These are phyloP conservation scores for Himalopsyche kuldschensis DNA, from an alignment of 2,888 invertebrate genomes.

Conservation along the genomic window DNA sequence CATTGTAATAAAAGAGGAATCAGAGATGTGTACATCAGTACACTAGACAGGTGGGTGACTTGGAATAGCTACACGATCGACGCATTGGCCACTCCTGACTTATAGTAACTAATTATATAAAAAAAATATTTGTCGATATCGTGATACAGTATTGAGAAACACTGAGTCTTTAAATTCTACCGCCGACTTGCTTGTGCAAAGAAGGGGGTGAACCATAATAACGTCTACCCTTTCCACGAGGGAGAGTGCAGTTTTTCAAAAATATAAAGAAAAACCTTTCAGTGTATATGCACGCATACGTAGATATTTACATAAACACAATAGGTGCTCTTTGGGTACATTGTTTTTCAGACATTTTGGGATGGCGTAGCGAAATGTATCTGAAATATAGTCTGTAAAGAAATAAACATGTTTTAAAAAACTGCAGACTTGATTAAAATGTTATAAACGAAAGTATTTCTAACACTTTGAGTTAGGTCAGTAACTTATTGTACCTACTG, in stretches of 20 bases:
- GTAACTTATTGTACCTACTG: too few species aligned
- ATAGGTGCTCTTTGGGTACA: constrained; percentile 1
- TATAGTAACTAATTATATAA: too few species aligned
- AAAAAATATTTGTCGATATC: too few species aligned
- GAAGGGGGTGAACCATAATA: constrained; percentile 26
- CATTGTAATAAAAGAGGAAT: too few species aligned
- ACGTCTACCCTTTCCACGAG: constrained; percentile 30
- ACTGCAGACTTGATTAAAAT: neutral
- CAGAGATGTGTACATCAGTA: too few species aligned
- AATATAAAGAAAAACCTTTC: constrained; percentile 25
- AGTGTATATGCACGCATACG: neutral
- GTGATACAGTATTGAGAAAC: neutral
- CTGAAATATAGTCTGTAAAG: neutral
- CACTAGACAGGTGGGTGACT: too few species aligned
- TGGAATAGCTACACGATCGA: too few species aligned
- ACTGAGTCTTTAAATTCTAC: neutral
- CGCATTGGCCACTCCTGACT: too few species aligned
- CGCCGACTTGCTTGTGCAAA: constrained; percentile 3
- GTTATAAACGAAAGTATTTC: neutral
- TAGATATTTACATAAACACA: constrained; percentile 25
- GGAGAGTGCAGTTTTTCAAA: constrained; percentile 31
- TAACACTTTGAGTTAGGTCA: neutral
- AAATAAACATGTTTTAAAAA: neutral
- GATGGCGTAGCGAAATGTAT: neutral
- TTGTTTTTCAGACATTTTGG: neutral